A percentile compares a stretch with the other conserved stretches of the same genome.
Conservation (phyloP, 2,113 vertebrate species). For the Antennarius striatus region DNA sequence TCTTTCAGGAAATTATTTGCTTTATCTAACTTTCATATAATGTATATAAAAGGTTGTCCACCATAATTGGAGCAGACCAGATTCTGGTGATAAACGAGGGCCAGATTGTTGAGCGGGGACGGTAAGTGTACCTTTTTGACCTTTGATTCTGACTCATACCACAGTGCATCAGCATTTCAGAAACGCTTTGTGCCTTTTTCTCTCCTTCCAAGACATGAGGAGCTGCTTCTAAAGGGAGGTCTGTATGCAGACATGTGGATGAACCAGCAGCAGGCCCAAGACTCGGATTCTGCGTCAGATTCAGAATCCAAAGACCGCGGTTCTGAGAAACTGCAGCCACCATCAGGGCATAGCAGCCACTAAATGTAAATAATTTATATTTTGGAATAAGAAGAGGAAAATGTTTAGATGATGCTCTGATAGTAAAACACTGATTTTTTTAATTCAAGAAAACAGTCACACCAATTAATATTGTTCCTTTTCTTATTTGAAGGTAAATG, state of each 20-base stretch:
- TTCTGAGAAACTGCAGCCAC: slow-evolving; percentile 84
- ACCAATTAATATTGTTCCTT: slow-evolving; percentile 12
- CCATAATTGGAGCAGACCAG: slow-evolving; percentile 90
- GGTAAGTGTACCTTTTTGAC: slow-evolving; percentile 73
- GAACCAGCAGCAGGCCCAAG: slow-evolving; percentile 84
- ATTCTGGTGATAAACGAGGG: slow-evolving; percentile 92
- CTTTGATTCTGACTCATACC: neutral
- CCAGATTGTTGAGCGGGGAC: slow-evolving; percentile 85
- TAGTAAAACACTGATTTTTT: neutral
- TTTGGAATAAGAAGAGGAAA: neutral
- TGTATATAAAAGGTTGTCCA: slow-evolving; percentile 85
- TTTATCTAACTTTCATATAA: neutral
- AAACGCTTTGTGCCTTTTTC: neutral
- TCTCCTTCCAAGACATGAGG: slow-evolving; percentile 83
- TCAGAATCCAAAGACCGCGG: slow-evolving; percentile 74
- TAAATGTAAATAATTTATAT: slow-evolving; percentile 32
- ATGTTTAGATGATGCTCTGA: neutral
- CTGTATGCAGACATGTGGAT: slow-evolving; percentile 93
- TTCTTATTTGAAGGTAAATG: too few species aligned
- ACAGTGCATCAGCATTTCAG: neutral
- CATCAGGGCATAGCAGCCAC: slow-evolving; percentile 47
- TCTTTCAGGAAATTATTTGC: neutral
- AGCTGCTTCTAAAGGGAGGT: slow-evolving; percentile 85
- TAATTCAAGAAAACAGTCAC: neutral
- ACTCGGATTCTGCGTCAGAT: slow-evolving; percentile 76